A percentile compares a stretch with the other conserved stretches of the same genome.
Evolutionary conservation across 2,797 vertebrate species (phyloP).

Genomic region (Denticeps clupeoides): DNA sequence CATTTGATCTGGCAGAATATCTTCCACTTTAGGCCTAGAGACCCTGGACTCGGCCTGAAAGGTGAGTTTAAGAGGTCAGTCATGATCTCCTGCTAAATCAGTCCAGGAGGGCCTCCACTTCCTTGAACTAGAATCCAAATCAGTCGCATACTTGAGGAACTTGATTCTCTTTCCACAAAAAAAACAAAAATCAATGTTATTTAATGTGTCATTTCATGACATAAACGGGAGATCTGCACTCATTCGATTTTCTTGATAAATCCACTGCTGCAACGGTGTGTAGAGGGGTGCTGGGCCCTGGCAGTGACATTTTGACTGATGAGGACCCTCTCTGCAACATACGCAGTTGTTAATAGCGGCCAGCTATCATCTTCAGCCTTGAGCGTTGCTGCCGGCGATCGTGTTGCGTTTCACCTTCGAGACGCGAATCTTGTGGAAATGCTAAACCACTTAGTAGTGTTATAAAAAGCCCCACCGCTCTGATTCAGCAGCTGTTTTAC

Average conservation of each 20-base stretch:
- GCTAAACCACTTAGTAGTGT: slow-evolving; percentile 11
- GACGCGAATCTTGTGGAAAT: slow-evolving; percentile 9
- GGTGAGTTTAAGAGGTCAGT: background rate
- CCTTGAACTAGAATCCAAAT: background rate
- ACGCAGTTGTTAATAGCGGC: slow-evolving; percentile 1
- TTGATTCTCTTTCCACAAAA: no score
- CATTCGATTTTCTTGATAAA: no score
- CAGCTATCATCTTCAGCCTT: slow-evolving; percentile 18
- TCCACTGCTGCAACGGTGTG: background rate
- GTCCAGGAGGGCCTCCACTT: background rate
- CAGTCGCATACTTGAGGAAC: background rate
- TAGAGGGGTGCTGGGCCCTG: background rate
- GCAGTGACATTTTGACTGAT: slow-evolving; percentile 13
- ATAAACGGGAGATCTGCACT: no score
- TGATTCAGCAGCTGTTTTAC: slow-evolving; percentile 10
- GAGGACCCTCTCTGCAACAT: background rate
- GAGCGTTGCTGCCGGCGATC: slow-evolving; percentile 13
- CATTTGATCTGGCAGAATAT: no score
- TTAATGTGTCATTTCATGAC: no score
- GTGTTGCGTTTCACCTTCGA: slow-evolving; percentile 15
- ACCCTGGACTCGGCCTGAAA: background rate
- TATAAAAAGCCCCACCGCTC: slow-evolving; percentile 11
- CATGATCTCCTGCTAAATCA: background rate
- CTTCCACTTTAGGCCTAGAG: no score
- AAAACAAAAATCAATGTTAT: no score